Evolutionary conservation across 1,140 invertebrate species (phyloP).

Genomic region (Spodoptera litura): DNA sequence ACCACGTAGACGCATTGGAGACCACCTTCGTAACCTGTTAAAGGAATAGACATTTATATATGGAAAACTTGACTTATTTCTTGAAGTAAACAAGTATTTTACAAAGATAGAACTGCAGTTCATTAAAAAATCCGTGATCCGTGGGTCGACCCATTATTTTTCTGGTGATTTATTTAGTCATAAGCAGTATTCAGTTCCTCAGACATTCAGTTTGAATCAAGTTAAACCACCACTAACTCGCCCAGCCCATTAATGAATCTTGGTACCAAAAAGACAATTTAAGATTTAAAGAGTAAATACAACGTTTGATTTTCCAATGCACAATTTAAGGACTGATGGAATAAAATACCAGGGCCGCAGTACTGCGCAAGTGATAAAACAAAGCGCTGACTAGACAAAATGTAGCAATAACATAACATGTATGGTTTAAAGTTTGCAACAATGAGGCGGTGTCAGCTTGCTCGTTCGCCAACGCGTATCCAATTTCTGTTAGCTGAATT

Average conservation of each 20-base stretch:
- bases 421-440: conserved; percentile 24
- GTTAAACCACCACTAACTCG: too few relatives aligned
- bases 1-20: conserved; percentile 93
- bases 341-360: background rate
- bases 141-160: too few relatives aligned
- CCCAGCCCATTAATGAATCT: too few relatives aligned
- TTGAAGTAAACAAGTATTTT: too few relatives aligned
- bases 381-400: conserved; percentile 9
- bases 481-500: conserved; percentile 34
- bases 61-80: too few relatives aligned
- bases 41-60: background rate
- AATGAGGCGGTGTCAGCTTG: conserved; percentile 29
- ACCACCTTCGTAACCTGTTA: conserved; percentile 94
- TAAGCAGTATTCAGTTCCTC: too few relatives aligned
- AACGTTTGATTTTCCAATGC: background rate
- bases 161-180: too few relatives aligned
- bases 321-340: conserved; percentile 8
- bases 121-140: too few relatives aligned
- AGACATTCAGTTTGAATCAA: too few relatives aligned
- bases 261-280: too few relatives aligned
- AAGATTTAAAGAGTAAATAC: background rate
- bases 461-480: conserved; percentile 3
- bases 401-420: conserved; percentile 23
- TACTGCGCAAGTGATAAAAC: background rate
- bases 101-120: too few relatives aligned